Conservation (phyloP, 2,113 vertebrate species). For the Octodon degus region DNA sequence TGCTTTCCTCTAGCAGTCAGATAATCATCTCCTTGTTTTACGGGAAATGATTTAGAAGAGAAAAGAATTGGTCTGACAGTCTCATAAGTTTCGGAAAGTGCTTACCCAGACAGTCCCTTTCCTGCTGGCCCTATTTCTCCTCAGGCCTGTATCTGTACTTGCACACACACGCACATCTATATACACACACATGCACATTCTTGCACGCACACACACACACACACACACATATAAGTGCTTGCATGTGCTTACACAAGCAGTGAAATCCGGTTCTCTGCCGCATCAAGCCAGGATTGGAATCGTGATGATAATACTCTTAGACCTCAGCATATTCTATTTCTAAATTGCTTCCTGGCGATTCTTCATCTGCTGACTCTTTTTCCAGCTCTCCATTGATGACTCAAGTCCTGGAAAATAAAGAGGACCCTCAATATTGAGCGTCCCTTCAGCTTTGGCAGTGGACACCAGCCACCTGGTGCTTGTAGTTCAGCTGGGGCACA, state of each 20-base stretch:
- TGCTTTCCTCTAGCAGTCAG: slow-evolving; percentile 74
- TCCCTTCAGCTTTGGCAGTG: neutral
- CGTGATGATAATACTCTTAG: neutral
- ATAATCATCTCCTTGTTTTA: slow-evolving; percentile 83
- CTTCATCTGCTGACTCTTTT: slow-evolving; percentile 55
- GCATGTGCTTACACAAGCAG: neutral
- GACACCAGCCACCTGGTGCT: slow-evolving; percentile 5
- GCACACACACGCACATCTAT: neutral
- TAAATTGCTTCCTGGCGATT: slow-evolving; percentile 43
- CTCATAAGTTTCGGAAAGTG: slow-evolving; percentile 62
- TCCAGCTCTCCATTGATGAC: slow-evolving; percentile 14
- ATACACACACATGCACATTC: neutral
- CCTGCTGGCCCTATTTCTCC: slow-evolving; percentile 48
- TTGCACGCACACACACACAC: neutral
- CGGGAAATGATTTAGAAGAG: slow-evolving; percentile 76
- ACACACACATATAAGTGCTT: neutral
- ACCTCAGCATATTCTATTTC: slow-evolving; percentile 38
- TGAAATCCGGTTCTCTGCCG: slow-evolving; percentile 42
- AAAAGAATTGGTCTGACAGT: slow-evolving; percentile 77
- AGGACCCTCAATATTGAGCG: neutral
- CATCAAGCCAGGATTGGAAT: slow-evolving; percentile 16
- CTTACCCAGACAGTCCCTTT: slow-evolving; percentile 55
- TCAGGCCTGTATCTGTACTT: neutral
- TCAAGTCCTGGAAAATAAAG: slow-evolving; percentile 39
- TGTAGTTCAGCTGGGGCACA: neutral